Evolutionary conservation across 1,140 invertebrate genomes (phyloP).

Genomic region (Sesamia nonagrioides): DNA sequence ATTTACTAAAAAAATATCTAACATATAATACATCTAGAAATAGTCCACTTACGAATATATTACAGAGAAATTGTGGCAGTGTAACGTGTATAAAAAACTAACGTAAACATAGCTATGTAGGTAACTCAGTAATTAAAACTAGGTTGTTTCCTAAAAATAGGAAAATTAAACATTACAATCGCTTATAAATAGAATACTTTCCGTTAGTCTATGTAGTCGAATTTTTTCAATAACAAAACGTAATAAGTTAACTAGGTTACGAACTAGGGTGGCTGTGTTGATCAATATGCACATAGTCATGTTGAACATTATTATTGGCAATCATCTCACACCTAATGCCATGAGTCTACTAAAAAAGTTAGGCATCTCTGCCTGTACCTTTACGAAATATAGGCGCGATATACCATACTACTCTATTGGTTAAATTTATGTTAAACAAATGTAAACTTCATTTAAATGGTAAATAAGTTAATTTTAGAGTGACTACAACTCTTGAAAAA

Average conservation of each 20-base stretch:
- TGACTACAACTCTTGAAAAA: too few species aligned
- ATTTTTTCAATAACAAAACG: constrained; percentile 42
- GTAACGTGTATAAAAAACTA: constrained; percentile 60
- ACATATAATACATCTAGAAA: constrained; percentile 62
- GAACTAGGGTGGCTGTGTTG: constrained; percentile 43
- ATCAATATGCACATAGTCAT: constrained; percentile 25
- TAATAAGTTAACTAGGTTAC: constrained; percentile 62
- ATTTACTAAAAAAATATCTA: constrained; percentile 72
- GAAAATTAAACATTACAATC: constrained; percentile 30
- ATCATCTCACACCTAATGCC: too few species aligned
- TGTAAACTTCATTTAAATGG: too few species aligned
- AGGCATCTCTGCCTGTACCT: too few species aligned
- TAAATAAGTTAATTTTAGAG: too few species aligned
- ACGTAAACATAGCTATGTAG: constrained; percentile 62
- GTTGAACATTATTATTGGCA: not conserved
- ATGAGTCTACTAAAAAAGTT: too few species aligned
- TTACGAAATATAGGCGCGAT: too few species aligned
- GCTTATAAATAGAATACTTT: constrained; percentile 54
- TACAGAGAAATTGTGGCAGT: constrained; percentile 72
- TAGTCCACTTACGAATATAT: constrained; percentile 65
- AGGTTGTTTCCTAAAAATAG: constrained; percentile 54
- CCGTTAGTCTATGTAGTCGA: constrained; percentile 45
- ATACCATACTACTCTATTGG: too few species aligned
- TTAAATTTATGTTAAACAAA: too few species aligned
- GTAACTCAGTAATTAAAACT: constrained; percentile 65